Percentiles rank a stretch among this genome's conserved stretches.
Conservation (phyloP, 1,140 invertebrate genomes). For the Manduca sexta region DNA sequence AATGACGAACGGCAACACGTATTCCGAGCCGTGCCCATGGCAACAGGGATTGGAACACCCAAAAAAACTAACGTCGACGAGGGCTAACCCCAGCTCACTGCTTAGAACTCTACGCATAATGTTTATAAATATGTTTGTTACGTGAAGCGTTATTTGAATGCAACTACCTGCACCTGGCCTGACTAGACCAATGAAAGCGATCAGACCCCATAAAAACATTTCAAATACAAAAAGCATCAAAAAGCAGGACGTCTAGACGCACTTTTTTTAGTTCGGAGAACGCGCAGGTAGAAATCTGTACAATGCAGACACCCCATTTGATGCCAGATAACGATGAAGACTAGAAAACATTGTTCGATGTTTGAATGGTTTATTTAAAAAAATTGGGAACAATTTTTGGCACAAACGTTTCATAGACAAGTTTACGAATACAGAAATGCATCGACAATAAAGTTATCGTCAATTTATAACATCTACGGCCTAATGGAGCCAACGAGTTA, state of each 20-base stretch:
- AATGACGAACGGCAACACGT: too few relatives aligned
- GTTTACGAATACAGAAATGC: background rate
- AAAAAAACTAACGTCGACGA: too few relatives aligned
- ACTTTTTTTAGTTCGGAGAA: conserved; percentile 56
- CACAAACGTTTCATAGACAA: background rate
- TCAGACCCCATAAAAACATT: conserved; percentile 52
- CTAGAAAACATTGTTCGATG: conserved; percentile 1
- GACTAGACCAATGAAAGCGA: conserved; percentile 44
- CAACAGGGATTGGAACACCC: too few relatives aligned
- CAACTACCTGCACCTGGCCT: conserved; percentile 52
- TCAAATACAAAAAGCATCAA: conserved; percentile 54
- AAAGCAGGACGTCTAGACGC: conserved; percentile 67
- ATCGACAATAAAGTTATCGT: too few relatives aligned
- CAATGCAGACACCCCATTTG: conserved; percentile 10
- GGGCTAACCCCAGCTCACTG: too few relatives aligned
- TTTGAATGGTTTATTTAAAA: conserved; percentile 1
- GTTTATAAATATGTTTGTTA: background rate
- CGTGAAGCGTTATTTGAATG: conserved; percentile 50
- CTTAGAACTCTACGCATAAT: too few relatives aligned
- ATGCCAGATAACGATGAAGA: background rate
- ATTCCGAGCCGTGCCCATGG: too few relatives aligned
- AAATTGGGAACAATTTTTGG: conserved; percentile 2
- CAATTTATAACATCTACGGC: too few relatives aligned
- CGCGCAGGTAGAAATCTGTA: conserved; percentile 51
- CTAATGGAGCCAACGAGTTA: too few relatives aligned